These are phyloP conservation scores for Anguilla rostrata DNA, from an alignment of 2,113 vertebrate species.

Conservation along the genomic window DNA sequence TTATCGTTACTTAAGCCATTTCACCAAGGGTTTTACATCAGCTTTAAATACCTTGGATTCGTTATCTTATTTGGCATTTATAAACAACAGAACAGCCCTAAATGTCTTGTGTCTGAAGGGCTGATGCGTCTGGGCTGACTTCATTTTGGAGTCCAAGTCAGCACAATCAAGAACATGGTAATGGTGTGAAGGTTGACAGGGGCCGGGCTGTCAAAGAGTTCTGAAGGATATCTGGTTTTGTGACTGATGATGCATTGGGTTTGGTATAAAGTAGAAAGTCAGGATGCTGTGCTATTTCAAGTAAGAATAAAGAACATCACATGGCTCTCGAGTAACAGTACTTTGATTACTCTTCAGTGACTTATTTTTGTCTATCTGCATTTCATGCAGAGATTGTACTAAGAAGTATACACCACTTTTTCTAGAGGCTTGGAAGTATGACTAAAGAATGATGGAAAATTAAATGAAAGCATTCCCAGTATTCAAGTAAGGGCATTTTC, in stretches of 20 bases:
- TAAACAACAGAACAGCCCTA: constrained; percentile 17
- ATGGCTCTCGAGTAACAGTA: too few relatives aligned
- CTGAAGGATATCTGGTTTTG: not conserved
- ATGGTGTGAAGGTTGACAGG: not conserved
- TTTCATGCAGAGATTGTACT: constrained; percentile 31
- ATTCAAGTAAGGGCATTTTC: not conserved
- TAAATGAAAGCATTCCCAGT: too few relatives aligned
- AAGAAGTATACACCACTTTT: not conserved
- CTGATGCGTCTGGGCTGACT: not conserved
- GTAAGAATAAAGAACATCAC: not conserved
- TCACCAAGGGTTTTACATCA: constrained; percentile 59
- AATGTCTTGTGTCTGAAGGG: not conserved
- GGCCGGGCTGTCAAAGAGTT: not conserved
- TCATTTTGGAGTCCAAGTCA: not conserved
- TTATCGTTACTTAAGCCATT: constrained; percentile 57
- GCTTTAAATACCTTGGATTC: constrained; percentile 49
- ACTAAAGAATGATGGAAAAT: too few relatives aligned
- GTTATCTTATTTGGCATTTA: constrained; percentile 43
- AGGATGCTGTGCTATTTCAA: not conserved
- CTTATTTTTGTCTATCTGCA: not conserved
- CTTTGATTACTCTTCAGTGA: not conserved
- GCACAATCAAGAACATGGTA: not conserved
- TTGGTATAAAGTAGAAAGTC: not conserved
- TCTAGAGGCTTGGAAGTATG: too few relatives aligned
- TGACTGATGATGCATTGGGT: not conserved